A percentile compares a stretch with the other conserved stretches of the same genome.
These are phyloP conservation scores for Ditylenchus dipsaci DNA, from an alignment of 1,140 invertebrate genomes.

Conservation along the genomic window DNA sequence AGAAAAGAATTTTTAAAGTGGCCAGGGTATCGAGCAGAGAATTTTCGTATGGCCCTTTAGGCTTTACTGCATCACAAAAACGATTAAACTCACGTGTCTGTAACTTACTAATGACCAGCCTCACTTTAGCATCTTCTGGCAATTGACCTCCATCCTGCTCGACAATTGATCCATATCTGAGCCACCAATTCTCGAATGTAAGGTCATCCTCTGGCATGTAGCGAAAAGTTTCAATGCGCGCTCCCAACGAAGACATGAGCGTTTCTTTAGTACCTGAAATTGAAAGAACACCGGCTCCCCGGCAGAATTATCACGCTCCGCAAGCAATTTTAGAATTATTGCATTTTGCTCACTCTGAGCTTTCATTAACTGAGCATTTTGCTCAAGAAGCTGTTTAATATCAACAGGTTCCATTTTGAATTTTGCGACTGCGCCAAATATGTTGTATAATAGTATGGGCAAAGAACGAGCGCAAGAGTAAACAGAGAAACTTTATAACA, in stretches of 20 bases:
- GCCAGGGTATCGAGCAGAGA: not conserved
- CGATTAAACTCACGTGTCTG: not conserved
- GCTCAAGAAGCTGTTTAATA: too few relatives aligned
- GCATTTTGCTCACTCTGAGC: too few relatives aligned
- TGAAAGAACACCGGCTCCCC: too few relatives aligned
- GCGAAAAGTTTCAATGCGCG: not conserved
- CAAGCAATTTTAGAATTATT: too few relatives aligned
- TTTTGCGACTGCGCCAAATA: too few relatives aligned
- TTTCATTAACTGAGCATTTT: too few relatives aligned
- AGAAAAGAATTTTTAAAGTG: not conserved
- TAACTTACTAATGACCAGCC: not conserved
- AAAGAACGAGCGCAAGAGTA: too few relatives aligned
- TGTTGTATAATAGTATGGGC: too few relatives aligned
- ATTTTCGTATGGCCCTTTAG: not conserved
- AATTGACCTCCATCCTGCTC: not conserved
- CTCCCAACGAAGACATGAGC: not conserved
- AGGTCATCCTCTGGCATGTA: not conserved
- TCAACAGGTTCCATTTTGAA: too few relatives aligned
- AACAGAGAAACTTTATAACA: too few relatives aligned
- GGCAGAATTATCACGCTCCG: too few relatives aligned
- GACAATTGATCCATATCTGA: not conserved
- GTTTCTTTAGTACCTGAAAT: not conserved
- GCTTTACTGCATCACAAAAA: not conserved
- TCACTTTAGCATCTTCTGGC: not conserved
- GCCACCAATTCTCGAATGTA: not conserved